Evolutionary conservation across 1,140 invertebrate species (phyloP).

Genomic region (Lordiphosa collinella): DNA sequence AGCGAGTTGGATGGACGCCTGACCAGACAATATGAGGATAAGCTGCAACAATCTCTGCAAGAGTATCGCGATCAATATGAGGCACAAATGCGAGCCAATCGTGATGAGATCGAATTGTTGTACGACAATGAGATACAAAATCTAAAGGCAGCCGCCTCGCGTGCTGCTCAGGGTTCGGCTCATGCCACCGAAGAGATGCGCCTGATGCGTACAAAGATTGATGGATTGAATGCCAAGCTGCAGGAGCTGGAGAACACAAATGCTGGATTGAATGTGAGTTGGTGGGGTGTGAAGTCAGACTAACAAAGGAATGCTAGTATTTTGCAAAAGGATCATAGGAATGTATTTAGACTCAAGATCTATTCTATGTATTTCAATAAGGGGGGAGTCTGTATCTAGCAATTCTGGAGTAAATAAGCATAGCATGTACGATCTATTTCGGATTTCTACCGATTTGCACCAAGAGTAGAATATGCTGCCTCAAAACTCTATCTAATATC

Average conservation of each 20-base stretch:
- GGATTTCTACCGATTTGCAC: too few species aligned
- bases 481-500: too few species aligned
- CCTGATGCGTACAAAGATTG: constrained; percentile 86
- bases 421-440: too few species aligned
- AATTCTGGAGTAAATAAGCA: too few species aligned
- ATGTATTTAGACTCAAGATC: too few species aligned
- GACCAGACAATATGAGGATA: constrained; percentile 95
- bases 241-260: constrained; percentile 88
- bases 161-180: constrained; percentile 85
- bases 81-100: constrained; percentile 90
- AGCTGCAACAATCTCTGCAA: constrained; percentile 94
- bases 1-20: constrained; percentile 90
- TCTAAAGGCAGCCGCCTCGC: constrained; percentile 83
- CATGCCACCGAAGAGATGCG: constrained; percentile 89
- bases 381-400: too few species aligned
- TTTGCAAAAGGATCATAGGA: too few species aligned
- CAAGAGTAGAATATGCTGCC: too few species aligned
- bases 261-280: constrained; percentile 82
- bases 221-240: constrained; percentile 86
- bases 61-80: constrained; percentile 97
- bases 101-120: constrained; percentile 91
- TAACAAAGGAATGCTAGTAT: too few species aligned
- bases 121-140: constrained; percentile 92
- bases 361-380: too few species aligned
- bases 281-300: too few species aligned